These are phyloP conservation scores for Halcyon smyrnensis DNA, from an alignment of 2,797 vertebrate species.

Conservation along the genomic window DNA sequence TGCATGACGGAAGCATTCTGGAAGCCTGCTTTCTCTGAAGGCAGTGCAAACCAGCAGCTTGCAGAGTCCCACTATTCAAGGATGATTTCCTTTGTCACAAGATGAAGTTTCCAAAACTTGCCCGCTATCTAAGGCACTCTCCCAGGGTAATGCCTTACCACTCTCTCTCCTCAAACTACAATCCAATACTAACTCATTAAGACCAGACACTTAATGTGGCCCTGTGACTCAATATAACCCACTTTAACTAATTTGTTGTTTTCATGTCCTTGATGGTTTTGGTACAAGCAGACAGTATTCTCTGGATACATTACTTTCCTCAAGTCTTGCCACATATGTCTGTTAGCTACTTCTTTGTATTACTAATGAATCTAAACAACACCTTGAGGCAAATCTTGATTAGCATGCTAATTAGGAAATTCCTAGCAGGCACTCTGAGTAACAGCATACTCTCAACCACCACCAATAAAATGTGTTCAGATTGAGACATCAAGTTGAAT, in stretches of 20 bases:
- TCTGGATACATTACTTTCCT: not conserved
- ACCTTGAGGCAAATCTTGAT: conserved; percentile 49
- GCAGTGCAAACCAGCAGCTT: not conserved
- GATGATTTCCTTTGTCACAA: not conserved
- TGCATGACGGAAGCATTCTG: not conserved
- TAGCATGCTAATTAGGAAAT: conserved; percentile 49
- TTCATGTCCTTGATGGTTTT: not conserved
- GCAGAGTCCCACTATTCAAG: not conserved
- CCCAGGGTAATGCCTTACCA: rapidly evolving
- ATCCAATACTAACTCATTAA: not conserved
- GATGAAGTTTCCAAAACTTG: not conserved
- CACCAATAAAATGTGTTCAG: not conserved
- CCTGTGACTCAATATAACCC: not conserved
- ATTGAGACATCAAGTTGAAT: conserved; percentile 47
- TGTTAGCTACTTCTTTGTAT: conserved; percentile 13
- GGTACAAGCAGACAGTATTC: not conserved
- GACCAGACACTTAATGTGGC: not conserved
- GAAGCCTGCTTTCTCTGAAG: not conserved
- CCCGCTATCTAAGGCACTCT: not conserved
- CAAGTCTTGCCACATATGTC: not conserved
- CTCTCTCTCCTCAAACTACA: not conserved
- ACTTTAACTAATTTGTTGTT: conserved; percentile 12
- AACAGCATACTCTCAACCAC: conserved; percentile 2
- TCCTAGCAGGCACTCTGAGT: not conserved
- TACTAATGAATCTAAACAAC: conserved; percentile 37